Evolutionary conservation across 2,797 vertebrate species (phyloP), one percentile per base, ranked within the genome.

Genomic region (Rhinichthys osculus): DNA sequence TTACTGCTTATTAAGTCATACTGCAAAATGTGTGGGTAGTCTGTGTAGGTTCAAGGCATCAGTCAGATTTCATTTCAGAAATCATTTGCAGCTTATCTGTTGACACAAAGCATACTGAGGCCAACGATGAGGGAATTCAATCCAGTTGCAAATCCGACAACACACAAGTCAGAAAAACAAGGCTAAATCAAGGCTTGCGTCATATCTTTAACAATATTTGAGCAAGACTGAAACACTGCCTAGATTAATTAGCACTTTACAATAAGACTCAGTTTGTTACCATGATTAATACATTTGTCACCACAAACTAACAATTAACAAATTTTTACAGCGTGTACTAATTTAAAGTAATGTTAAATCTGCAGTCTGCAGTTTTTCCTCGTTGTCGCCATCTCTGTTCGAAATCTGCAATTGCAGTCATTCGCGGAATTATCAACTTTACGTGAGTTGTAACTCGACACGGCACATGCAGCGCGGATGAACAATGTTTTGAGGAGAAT

Each of bases 1-100:
- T 66, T 83, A 64, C 40, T 35, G 57, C 54, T 83, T 54, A 83
- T 64, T 47, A 50, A 83, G 81, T 35, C 71, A 50, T 50, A 35
- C 71, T 33, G 57, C 27, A 50, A 66, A 5, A 11, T 47, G 23
- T 74, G 38, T 16, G 38, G n/a, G 19, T 23, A 21, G 40, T 35
- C 42, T 83, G 27, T 47, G 42, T 30, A 64, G 40, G 57, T 83
- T 74, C 27, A 79, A 79, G 57, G 30, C 70, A 47, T 81, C 21
- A 70, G 70, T 59, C 70, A 54, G 9, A 81, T 71, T 57, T 81
- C 23, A 47, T 74, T 44, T 35, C 13, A 50, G 35, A 83, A 83
- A 74, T 64, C 19, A 35, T 72, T 74, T 74, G 27, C 27, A 47
- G n/a, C 40, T 47, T 30, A 23, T 79, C 27, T 78, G 13, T 6